A percentile compares a stretch with the other conserved stretches of the same genome.
Conservation (phyloP, 1,140 invertebrate genomes). For the Drosophila kurseongensis region DNA sequence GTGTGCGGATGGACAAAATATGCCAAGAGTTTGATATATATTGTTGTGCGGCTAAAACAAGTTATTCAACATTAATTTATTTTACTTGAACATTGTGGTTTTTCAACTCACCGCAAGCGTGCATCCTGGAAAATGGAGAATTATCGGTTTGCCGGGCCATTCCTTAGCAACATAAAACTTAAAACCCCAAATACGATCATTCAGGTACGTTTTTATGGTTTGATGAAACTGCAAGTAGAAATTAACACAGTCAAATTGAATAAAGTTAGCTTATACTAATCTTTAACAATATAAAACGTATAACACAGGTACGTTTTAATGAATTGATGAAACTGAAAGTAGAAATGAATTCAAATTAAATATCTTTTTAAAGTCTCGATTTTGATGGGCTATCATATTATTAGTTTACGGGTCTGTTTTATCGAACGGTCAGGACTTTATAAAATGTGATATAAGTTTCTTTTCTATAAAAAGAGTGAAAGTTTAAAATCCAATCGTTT, state of each 20-base stretch:
- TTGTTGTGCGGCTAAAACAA: conserved; percentile 89
- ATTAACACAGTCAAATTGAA: neutral
- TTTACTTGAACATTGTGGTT: too few relatives aligned
- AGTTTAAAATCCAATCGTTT: too few relatives aligned
- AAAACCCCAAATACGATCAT: conserved; percentile 94
- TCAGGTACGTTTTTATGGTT: conserved; percentile 93
- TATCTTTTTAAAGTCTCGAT: neutral
- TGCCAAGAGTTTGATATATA: conserved; percentile 92
- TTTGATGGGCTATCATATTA: neutral
- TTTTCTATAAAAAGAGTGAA: too few relatives aligned
- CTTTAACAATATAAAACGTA: neutral
- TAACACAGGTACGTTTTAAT: neutral
- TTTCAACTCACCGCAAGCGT: conserved; percentile 89
- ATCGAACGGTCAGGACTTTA: too few relatives aligned
- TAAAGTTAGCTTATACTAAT: neutral
- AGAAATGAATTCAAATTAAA: neutral
- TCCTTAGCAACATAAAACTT: conserved; percentile 94
- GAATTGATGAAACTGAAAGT: neutral
- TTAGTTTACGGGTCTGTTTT: too few relatives aligned
- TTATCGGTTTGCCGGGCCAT: conserved; percentile 93
- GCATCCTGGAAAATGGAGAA: conserved; percentile 93
- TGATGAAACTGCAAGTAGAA: conserved; percentile 91
- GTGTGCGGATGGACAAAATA: conserved; percentile 91
- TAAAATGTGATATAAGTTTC: too few relatives aligned
- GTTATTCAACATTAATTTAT: neutral